Percentiles rank a stretch among this genome's conserved stretches.
Conservation (phyloP, 2,113 vertebrate species). For the Otocyon megalotis region DNA sequence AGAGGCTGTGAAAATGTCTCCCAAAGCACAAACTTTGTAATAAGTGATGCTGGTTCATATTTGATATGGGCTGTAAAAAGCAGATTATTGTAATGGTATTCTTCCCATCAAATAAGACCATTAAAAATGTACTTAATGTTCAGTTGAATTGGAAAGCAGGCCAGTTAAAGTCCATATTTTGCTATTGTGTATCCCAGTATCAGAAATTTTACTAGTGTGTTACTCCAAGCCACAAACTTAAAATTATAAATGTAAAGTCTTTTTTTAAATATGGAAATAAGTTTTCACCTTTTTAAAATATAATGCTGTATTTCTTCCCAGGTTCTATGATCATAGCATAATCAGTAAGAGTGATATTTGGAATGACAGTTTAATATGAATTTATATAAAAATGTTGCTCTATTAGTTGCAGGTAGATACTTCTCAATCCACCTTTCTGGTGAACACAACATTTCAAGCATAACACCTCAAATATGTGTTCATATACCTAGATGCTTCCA, state of each 20-base stretch:
- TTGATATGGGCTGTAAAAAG: slow-evolving; percentile 82
- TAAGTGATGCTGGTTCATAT: slow-evolving; percentile 79
- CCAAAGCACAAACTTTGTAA: slow-evolving; percentile 82
- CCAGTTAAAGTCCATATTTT: slow-evolving; percentile 81
- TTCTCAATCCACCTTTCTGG: slow-evolving; percentile 29
- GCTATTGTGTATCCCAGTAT: slow-evolving; percentile 70
- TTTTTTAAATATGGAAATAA: slow-evolving; percentile 47
- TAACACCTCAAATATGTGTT: neutral
- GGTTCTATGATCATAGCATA: neutral
- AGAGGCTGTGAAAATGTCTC: slow-evolving; percentile 80
- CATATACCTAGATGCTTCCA: neutral
- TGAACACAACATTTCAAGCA: neutral
- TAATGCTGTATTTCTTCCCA: neutral
- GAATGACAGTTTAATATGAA: neutral
- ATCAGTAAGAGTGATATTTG: neutral
- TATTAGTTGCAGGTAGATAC: neutral
- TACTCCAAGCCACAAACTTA: slow-evolving; percentile 73
- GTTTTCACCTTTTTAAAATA: slow-evolving; percentile 29
- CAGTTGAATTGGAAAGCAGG: slow-evolving; percentile 80
- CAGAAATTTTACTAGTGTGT: slow-evolving; percentile 76
- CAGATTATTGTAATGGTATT: slow-evolving; percentile 82
- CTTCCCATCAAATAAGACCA: slow-evolving; percentile 84
- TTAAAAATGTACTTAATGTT: slow-evolving; percentile 83
- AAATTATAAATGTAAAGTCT: slow-evolving; percentile 73
- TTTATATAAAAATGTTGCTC: neutral